Base-by-base conservation (phyloP, 2,113 vertebrate species). In the Coptodon rendalli region DNA sequence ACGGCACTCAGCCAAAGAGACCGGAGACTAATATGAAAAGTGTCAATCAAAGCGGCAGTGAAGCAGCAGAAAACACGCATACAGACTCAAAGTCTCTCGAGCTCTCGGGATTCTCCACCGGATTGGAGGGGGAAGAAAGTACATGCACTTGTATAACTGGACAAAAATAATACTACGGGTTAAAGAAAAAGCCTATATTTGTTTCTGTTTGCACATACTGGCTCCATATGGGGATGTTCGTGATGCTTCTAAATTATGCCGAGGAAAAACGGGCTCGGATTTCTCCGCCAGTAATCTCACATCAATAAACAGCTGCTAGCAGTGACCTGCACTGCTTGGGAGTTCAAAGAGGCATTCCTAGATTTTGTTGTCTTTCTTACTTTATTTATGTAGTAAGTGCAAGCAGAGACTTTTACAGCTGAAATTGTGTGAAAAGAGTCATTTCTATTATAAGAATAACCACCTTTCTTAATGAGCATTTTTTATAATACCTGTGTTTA, bases 301-400 rank as follows among this genome's bases (percentile, higher is more conserved):
- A 80, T 86, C 83, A 92, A 94, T 87, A 95, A 94, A 91, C 89
- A 93, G 93, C 87, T 68, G 86, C 87, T 48, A 38, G 87, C 29
- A 5, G 17, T 89, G 90, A 95, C 92, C 89, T 82, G 82, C 56
- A 2, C 63, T 59, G 59, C 84, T 34, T 78, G 79, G 83, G 71
- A 82, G 50, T 86, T 87, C 79, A 89, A 68, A 61, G 48, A 71
- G 36, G 57, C 61, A 36, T 88, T 59, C 76, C 82, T 83, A 48
- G 48, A 63, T 83, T 86, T 63, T 94, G 79, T 93, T 93, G 71
- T 91, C 89, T 91, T 93, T 94, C 87, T 61, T 83, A 91, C 89
- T 85, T 88, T 71, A 24, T 78, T 52, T 52, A 52, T 52, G 48
- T 52, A n/a, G 16, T 50, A 52, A 16, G 61, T 19, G 31, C 76